phyloP scores from a whole-genome alignment of 2,113 vertebrate genomes.

The Gadus chalcogrammus region DNA sequence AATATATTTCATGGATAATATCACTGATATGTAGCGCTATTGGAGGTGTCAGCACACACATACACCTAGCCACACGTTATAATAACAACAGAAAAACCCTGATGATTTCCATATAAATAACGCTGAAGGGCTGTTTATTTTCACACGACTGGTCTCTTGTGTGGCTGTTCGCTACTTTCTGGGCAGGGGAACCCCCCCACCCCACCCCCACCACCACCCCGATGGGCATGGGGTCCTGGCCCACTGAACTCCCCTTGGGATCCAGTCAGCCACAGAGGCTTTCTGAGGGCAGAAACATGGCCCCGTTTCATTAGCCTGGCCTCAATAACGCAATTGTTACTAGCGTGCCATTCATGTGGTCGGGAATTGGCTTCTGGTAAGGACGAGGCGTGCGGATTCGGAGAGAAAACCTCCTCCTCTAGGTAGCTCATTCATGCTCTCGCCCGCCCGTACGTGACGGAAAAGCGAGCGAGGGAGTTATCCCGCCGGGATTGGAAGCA shows the following conservation, averaged over 20 bases:
- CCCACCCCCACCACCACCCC: slow-evolving; percentile 7
- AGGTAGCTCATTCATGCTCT: slow-evolving; percentile 77
- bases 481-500: slow-evolving; percentile 76
- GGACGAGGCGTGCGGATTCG: slow-evolving; percentile 14
- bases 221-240: slow-evolving; percentile 41
- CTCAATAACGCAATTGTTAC: slow-evolving; percentile 53
- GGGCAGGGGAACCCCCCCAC: no score
- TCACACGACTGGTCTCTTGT: no score
- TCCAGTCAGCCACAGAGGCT: slow-evolving; percentile 35
- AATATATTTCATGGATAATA: no score
- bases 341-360: slow-evolving; percentile 53
- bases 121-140: no score
- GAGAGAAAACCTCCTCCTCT: slow-evolving; percentile 51
- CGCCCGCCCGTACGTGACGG: slow-evolving; percentile 60
- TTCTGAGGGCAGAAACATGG: slow-evolving; percentile 34
- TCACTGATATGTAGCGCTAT: no score
- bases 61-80: no score
- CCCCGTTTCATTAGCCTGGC: slow-evolving; percentile 43
- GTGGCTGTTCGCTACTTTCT: no score
- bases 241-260: slow-evolving; percentile 49
- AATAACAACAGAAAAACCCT: no score
- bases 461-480: slow-evolving; percentile 51
- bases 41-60: no score
- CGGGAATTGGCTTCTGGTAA: slow-evolving; percentile 35
- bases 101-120: no score